A percentile compares a stretch with the other conserved stretches of the same genome.
Evolutionary conservation across 2,113 vertebrate genomes (phyloP).

Genomic region (Gorsachius goisagi): DNA sequence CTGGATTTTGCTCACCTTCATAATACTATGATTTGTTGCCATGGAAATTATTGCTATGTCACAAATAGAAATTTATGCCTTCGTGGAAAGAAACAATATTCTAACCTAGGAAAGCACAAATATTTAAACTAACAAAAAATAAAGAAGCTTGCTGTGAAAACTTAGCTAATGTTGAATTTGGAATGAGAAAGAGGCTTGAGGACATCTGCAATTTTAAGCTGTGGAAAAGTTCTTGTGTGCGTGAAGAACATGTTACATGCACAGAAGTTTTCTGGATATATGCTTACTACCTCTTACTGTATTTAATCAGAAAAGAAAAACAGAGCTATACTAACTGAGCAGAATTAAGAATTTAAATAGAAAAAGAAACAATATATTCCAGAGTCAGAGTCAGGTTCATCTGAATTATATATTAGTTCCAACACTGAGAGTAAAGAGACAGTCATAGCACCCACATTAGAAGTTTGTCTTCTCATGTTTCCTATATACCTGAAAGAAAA

Average conservation of each 20-base stretch:
- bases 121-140: neutral
- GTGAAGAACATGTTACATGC: neutral
- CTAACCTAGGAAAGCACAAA: neutral
- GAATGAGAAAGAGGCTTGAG: neutral
- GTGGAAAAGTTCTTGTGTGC: neutral
- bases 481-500: neutral
- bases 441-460: neutral
- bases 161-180: neutral
- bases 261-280: neutral
- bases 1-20: neutral
- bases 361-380: neutral
- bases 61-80: neutral
- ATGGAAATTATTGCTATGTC: constrained; percentile 31
- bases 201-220: neutral
- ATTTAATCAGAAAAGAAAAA: neutral
- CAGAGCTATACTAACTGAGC: neutral
- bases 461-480: neutral
- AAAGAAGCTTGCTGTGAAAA: neutral
- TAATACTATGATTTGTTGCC: constrained; percentile 8
- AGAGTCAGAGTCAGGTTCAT: neutral
- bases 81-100: neutral
- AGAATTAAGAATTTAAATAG: neutral
- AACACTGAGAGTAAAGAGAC: neutral
- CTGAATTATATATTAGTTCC: neutral
- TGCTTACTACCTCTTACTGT: neutral